Evolutionary conservation across 2,888 invertebrate species (phyloP).

Genomic region (Leucophenga maculata): DNA sequence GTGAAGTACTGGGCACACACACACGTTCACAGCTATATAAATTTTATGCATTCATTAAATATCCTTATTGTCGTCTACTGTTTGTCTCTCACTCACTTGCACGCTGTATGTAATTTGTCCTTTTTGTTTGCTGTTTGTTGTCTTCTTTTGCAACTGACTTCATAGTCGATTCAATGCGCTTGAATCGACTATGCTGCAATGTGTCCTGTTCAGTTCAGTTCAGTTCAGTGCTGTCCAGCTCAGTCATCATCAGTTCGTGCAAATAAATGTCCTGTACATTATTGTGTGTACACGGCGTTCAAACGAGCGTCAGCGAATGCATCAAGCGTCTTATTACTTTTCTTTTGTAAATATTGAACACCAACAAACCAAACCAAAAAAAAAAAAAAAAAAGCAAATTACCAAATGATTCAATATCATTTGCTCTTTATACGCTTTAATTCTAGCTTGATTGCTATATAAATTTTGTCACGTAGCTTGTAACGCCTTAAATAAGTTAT

Average conservation of each 20-base stretch:
- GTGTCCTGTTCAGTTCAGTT: not conserved
- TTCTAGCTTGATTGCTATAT: too few species aligned
- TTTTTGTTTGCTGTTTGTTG: not conserved
- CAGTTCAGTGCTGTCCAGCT: not conserved
- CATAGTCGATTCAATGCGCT: conserved; percentile 25
- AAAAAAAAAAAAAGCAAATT: too few species aligned
- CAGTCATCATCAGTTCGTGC: conserved; percentile 8
- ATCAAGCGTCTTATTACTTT: conserved; percentile 65
- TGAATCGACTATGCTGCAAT: not conserved
- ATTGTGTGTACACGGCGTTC: conserved; percentile 43
- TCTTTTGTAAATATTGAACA: conserved; percentile 65
- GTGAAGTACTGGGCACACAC: too few species aligned
- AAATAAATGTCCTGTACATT: conserved; percentile 18
- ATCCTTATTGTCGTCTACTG: too few species aligned
- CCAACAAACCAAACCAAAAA: conserved; percentile 44
- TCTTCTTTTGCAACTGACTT: conserved; percentile 34
- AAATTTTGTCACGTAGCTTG: too few species aligned
- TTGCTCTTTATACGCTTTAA: too few species aligned
- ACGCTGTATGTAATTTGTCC: too few species aligned
- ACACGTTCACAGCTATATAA: too few species aligned
- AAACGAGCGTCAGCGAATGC: conserved; percentile 51
- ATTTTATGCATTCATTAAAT: too few species aligned
- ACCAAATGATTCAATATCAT: too few species aligned
- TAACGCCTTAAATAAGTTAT: too few species aligned
- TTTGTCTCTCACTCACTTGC: too few species aligned